Evolutionary conservation across 2,888 invertebrate genomes (phyloP).

Genomic region (Nomada goodeniana): DNA sequence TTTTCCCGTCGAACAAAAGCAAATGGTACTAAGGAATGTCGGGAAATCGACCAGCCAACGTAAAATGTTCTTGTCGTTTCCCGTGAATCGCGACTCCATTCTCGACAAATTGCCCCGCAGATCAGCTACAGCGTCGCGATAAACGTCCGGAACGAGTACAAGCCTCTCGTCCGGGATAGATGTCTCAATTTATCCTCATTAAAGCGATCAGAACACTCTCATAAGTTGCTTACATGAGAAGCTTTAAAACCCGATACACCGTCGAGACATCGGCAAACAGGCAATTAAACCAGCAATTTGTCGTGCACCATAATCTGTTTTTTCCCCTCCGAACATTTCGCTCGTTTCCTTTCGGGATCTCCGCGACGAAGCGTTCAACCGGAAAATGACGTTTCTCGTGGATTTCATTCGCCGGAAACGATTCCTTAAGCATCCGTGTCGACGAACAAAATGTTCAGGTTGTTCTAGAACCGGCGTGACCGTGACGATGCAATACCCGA

Average conservation of each 20-base stretch:
- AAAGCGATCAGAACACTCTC: neutral
- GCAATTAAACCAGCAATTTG: conserved; percentile 45
- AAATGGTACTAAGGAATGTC: too few relatives aligned
- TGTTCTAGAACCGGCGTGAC: too few relatives aligned
- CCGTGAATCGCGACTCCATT: neutral
- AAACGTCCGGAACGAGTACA: conserved; percentile 3
- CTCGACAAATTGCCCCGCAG: neutral
- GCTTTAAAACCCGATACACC: conserved; percentile 13
- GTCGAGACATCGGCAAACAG: conserved; percentile 29
- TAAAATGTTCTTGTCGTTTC: too few relatives aligned
- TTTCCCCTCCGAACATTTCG: neutral
- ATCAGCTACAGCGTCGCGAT: neutral
- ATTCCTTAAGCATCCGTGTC: neutral
- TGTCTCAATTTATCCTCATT: conserved; percentile 20
- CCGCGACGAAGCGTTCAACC: neutral
- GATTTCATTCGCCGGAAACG: neutral
- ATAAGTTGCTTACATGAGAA: neutral
- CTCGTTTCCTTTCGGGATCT: neutral
- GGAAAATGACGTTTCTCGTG: neutral
- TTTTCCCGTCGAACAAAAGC: too few relatives aligned
- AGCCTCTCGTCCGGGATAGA: neutral
- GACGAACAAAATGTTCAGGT: too few relatives aligned
- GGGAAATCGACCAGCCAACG: too few relatives aligned
- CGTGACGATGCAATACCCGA: too few relatives aligned
- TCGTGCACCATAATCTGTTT: neutral